These are phyloP conservation scores for Oryzias curvinotus DNA, from an alignment of 2,113 vertebrate species.

Conservation along the genomic window DNA sequence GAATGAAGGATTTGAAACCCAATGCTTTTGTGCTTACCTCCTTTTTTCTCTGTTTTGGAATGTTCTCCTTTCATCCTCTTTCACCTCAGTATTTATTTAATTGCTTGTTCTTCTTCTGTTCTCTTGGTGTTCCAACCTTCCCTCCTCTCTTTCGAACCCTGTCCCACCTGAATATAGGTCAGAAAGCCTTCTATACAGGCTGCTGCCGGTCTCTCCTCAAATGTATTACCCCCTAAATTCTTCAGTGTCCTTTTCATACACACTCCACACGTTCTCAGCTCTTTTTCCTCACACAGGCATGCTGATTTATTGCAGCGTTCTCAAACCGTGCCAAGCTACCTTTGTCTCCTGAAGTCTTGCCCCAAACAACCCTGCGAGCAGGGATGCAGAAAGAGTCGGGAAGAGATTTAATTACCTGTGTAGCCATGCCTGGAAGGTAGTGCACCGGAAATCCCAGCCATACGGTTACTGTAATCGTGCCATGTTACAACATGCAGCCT, in stretches of 20 bases:
- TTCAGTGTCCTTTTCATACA: conserved; percentile 33
- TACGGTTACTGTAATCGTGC: conserved; percentile 56
- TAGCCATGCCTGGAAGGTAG: conserved; percentile 69
- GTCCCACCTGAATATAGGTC: conserved; percentile 67
- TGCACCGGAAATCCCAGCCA: conserved; percentile 68
- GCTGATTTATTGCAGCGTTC: conserved; percentile 30
- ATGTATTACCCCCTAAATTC: conserved; percentile 63
- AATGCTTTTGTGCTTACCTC: conserved; percentile 54
- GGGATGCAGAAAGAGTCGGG: conserved; percentile 63
- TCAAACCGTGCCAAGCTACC: conserved; percentile 61
- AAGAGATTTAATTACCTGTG: conserved; percentile 78
- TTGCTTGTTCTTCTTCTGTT: conserved; percentile 21
- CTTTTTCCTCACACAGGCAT: conserved; percentile 21
- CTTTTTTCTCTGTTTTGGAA: conserved; percentile 32
- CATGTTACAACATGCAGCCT: conserved; percentile 64
- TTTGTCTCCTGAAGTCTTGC: conserved; percentile 67
- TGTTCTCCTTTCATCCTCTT: conserved; percentile 28
- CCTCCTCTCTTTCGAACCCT: conserved; percentile 28
- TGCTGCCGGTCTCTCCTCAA: conserved; percentile 70
- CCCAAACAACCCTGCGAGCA: conserved; percentile 59
- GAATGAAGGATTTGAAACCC: conserved; percentile 75
- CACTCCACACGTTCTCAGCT: conserved; percentile 11
- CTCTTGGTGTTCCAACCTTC: conserved; percentile 5
- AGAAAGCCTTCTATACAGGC: conserved; percentile 58
- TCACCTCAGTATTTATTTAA: conserved; percentile 23